phyloP scores from a whole-genome alignment of 2,797 vertebrate genomes.

The Chiloscyllium punctatum region DNA sequence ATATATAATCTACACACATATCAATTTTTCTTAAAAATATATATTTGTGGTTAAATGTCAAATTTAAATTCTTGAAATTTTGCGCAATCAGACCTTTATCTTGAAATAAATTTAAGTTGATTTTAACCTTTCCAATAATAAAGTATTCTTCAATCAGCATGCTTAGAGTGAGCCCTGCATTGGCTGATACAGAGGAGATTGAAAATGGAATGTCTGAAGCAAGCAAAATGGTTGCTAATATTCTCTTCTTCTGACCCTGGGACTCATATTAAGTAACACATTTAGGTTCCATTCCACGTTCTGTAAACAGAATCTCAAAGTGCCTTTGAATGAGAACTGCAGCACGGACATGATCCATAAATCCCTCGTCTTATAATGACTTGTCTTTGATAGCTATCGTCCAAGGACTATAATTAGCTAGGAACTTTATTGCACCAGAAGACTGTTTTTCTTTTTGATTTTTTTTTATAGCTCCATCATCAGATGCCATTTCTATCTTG shows the following conservation, averaged over 20 bases:
- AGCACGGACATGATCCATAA: conserved; percentile 27
- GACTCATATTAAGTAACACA: conserved; percentile 31
- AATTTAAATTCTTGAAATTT: not conserved
- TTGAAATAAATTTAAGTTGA: conserved; percentile 25
- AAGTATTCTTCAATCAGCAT: not conserved
- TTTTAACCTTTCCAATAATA: not conserved
- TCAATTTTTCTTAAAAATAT: not conserved
- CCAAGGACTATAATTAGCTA: conserved; percentile 32
- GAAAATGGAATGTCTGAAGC: conserved; percentile 33
- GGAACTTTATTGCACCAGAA: conserved; percentile 19
- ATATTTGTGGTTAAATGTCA: not conserved
- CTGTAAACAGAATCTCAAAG: conserved; percentile 33
- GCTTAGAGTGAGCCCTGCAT: not conserved
- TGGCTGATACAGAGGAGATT: not conserved
- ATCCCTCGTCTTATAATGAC: conserved; percentile 18
- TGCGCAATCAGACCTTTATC: not conserved
- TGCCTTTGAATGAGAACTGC: conserved; percentile 32
- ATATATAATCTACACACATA: not conserved
- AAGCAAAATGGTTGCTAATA: conserved; percentile 26
- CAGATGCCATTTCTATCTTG: conserved; percentile 6
- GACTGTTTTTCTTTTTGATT: conserved; percentile 29
- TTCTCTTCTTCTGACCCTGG: conserved; percentile 11
- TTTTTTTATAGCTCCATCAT: conserved; percentile 21
- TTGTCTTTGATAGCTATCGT: conserved; percentile 29
- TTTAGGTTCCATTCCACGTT: conserved; percentile 28